Evolutionary conservation across 2,797 vertebrate species (phyloP).

Genomic region (Coregonus suidteri): DNA sequence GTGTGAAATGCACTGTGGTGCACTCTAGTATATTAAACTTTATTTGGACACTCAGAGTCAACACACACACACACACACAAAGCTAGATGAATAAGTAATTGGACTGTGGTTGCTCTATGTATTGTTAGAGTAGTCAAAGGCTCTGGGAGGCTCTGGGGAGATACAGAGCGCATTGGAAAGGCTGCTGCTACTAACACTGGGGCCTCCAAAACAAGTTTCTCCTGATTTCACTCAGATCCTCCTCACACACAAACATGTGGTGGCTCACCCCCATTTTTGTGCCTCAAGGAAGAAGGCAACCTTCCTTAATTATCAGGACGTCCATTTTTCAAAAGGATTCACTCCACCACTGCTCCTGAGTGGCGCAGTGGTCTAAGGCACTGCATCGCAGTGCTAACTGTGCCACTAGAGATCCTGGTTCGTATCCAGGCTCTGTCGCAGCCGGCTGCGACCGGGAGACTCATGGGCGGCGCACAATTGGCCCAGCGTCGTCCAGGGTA

Average conservation of each 20-base stretch:
- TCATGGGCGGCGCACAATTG: too few species aligned
- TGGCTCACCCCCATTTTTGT: too few species aligned
- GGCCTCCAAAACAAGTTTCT: background rate
- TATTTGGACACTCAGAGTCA: constrained; percentile 6
- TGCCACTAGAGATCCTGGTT: too few species aligned
- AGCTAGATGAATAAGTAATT: constrained; percentile 14
- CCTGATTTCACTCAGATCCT: background rate
- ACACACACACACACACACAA: background rate
- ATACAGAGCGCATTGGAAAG: background rate
- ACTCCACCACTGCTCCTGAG: background rate
- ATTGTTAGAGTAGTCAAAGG: background rate
- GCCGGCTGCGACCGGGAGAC: too few species aligned
- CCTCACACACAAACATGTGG: too few species aligned
- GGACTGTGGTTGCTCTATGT: constrained; percentile 9
- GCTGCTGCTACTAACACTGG: too few species aligned
- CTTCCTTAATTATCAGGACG: background rate
- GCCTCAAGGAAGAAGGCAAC: too few species aligned
- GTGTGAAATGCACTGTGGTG: background rate
- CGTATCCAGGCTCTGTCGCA: too few species aligned
- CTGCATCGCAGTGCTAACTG: too few species aligned
- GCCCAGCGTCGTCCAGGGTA: too few species aligned
- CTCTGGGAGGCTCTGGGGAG: background rate
- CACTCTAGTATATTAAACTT: constrained; percentile 6
- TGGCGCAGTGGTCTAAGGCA: too few species aligned
- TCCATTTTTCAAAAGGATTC: background rate